Evolutionary conservation across 1,140 invertebrate genomes (phyloP).

Genomic region (Papilio helenus): DNA sequence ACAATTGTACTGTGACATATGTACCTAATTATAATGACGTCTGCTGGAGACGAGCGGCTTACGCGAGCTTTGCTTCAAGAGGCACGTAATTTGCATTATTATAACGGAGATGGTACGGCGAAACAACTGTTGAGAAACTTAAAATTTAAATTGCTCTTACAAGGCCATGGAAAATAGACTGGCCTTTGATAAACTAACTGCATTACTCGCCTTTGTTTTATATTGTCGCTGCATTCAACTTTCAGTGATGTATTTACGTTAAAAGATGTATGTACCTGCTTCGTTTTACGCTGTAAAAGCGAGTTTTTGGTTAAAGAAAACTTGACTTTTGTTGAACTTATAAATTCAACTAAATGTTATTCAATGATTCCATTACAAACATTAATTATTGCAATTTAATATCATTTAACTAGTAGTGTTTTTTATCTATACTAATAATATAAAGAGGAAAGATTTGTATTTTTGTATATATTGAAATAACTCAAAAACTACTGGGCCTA

Average conservation of each 20-base stretch:
- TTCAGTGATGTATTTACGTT: not conserved
- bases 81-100: constrained; percentile 30
- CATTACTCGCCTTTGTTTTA: not conserved
- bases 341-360: not conserved
- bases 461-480: too few relatives aligned
- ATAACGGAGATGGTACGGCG: constrained; percentile 14
- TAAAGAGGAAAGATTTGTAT: too few relatives aligned
- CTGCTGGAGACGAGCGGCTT: constrained; percentile 14
- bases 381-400: not conserved
- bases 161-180: constrained; percentile 19
- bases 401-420: too few relatives aligned
- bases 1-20: not conserved
- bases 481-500: too few relatives aligned
- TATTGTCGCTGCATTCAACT: not conserved
- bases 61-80: constrained; percentile 32
- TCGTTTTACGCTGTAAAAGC: not conserved
- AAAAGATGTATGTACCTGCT: not conserved
- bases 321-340: not conserved
- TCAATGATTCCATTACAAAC: not conserved
- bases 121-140: constrained; percentile 16
- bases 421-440: too few relatives aligned
- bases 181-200: constrained; percentile 6
- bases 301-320: not conserved
- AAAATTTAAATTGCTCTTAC: constrained; percentile 32
- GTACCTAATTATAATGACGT: constrained; percentile 32